Evolutionary conservation across 2,797 vertebrate species (phyloP), one percentile per base, ranked within the genome.

Genomic region (Epinephelus coioides): DNA sequence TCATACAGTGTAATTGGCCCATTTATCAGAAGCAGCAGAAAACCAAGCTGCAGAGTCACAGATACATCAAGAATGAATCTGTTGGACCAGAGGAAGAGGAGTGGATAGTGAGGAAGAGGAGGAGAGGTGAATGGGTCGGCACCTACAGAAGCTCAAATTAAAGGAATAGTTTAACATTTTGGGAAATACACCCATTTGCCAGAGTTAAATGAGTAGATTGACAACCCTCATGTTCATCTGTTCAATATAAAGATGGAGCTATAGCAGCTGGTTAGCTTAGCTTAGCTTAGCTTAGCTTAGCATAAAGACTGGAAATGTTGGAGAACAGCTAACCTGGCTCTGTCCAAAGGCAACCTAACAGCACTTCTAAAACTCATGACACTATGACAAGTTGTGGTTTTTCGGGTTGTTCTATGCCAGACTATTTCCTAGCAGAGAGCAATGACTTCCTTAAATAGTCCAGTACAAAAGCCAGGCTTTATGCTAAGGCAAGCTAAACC

Each of bases 1-100:
- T 92, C 88, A 91, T 85, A 86, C 89, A 69, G 76, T 57, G 80
- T 92, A 94, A 95, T 87, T 88, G 92, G 86, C 85, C 92, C 87
- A 93, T 95, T 94, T 93, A 82, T 93, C 90, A 92, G 71, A 81
- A 68, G 76, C 86, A 73, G 72, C 78, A 54, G 79, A 81, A 85
- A 86, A 79, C 64, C 2, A 40, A 86, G 74, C 75, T 67, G 56
- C 79, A 69, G 73, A 90, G 82, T 87, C 86, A 80, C 80, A 89
- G 66, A 82, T 85, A 84, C 72, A 83, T 84, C 72, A 81, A 84
- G 78, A 90, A 79, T 64, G 69, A 74, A 86, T 91, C 57, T 54
- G 65, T 49, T 71, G 27, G 69, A 70, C n/a, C 69, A 25, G 61
- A 76, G 79, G 34, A 47, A 23, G 54, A 56, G 21, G 3, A 18